Conservation (phyloP, 2,888 invertebrate genomes). For the Ormyrus nitidulus region DNA sequence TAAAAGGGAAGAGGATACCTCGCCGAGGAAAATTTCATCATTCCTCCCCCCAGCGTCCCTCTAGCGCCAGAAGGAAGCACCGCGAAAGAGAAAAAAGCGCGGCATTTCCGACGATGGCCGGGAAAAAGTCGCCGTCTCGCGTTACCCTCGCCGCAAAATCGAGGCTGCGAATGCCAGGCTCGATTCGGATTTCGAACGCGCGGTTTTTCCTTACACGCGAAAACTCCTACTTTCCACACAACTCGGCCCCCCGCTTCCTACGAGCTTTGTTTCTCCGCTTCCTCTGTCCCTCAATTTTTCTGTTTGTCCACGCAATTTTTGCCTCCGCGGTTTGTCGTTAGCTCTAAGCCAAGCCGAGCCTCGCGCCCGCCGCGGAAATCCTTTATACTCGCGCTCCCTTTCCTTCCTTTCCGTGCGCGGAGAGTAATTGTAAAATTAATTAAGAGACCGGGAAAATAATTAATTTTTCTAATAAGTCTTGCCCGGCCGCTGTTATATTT, state of each 20-base stretch:
- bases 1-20: conserved; percentile 68
- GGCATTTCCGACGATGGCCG: conserved; percentile 29
- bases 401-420: conserved; percentile 48
- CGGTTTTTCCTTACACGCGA: conserved; percentile 54
- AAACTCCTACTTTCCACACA: conserved; percentile 4
- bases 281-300: background rate
- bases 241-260: background rate
- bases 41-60: conserved; percentile 24
- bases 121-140: conserved; percentile 44
- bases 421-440: conserved; percentile 74
- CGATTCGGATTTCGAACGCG: conserved; percentile 56
- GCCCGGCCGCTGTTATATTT: conserved; percentile 67
- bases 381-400: conserved; percentile 46
- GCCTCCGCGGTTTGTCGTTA: conserved; percentile 4
- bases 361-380: conserved; percentile 32
- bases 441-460: conserved; percentile 74
- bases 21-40: conserved; percentile 64
- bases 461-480: conserved; percentile 76
- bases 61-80: background rate
- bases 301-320: conserved; percentile 45
- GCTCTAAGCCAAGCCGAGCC: conserved; percentile 1
- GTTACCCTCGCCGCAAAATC: conserved; percentile 48
- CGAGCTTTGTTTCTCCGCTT: conserved; percentile 12
- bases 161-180: conserved; percentile 6
- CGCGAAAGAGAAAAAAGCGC: conserved; percentile 14